Base-by-base conservation (phyloP, 2,888 invertebrate genomes). In the Euspilapteryx auroguttella region DNA sequence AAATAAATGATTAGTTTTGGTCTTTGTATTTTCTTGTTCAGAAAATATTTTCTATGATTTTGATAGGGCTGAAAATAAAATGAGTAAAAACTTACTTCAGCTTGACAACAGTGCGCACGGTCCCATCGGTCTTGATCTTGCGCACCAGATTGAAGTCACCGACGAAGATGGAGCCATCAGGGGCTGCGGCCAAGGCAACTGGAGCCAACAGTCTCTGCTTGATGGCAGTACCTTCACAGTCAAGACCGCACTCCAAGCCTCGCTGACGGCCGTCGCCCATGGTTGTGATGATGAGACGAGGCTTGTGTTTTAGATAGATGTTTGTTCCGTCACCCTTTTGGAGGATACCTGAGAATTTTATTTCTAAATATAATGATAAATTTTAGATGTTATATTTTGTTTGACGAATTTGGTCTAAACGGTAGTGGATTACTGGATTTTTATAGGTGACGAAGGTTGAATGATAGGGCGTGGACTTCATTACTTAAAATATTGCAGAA, bases 251-350 rank as follows among this genome's bases (percentile, higher is more conserved):
- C 37, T 93, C 89, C 20, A 94, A 69, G 1, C 90, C 88, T 20
- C 97, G 79, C 51, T 94, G 93, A 39, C 91, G 86, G 0, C 93
- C 94, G 51, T 92, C 93, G 7, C 94, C 95, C 87, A 95, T 88
- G 0, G 91, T 83, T 2, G 94, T 94, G 25, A 92, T 79, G 36
- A 96, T 90, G 9, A 95, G 89, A 24, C 93, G 80, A 0, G 95
- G 95, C 49, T 94, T 90, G 54, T 96, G 91, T 44, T 90, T 94
- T 45, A 98, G 66, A 57, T 95, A 96, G 33, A 95, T 90, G 47
- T 94, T 95, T 0, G 94, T 90, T 8, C 98, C 98, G 47, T 98
- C 97, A 14, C 98, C 98, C 55, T 96, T 95, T 69, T 98, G 96
- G 1, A 98, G 78, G 35, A 98, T 95, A 15, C 95, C 89, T 88